Evolutionary conservation across 1,140 invertebrate species (phyloP).

Genomic region (Drosophila nebulosa): DNA sequence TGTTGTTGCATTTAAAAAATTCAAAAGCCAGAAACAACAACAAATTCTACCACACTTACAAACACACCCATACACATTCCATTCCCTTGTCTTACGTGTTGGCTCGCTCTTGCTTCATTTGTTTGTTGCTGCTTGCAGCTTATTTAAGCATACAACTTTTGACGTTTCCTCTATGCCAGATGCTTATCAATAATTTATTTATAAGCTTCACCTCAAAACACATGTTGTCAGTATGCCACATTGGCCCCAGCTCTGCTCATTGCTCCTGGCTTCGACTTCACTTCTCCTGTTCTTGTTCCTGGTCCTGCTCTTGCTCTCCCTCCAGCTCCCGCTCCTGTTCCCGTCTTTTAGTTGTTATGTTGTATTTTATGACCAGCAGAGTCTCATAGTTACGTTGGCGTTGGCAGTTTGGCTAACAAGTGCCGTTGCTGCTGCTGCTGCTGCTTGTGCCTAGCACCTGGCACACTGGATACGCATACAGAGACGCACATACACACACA

Average conservation of each 20-base stretch:
- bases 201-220: slow-evolving; percentile 78
- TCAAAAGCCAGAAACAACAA: slow-evolving; percentile 53
- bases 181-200: slow-evolving; percentile 80
- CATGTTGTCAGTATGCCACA: slow-evolving; percentile 73
- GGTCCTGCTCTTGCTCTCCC: background rate
- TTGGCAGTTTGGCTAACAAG: slow-evolving; percentile 69
- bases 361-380: slow-evolving; percentile 57
- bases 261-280: background rate
- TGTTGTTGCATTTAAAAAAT: slow-evolving; percentile 62
- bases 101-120: slow-evolving; percentile 16
- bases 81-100: background rate
- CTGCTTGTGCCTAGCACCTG: slow-evolving; percentile 48
- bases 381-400: slow-evolving; percentile 54
- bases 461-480: background rate
- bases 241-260: slow-evolving; percentile 18
- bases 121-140: slow-evolving; percentile 46
- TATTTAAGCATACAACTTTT: slow-evolving; percentile 76
- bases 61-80: background rate
- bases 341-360: slow-evolving; percentile 26
- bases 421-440: slow-evolving; percentile 17
- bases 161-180: slow-evolving; percentile 76
- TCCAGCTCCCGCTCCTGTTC: background rate
- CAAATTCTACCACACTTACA: slow-evolving; percentile 14
- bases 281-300: background rate
- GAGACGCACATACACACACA: background rate